Conservation (phyloP, 2,797 vertebrate species). For the Mus minutoides region DNA sequence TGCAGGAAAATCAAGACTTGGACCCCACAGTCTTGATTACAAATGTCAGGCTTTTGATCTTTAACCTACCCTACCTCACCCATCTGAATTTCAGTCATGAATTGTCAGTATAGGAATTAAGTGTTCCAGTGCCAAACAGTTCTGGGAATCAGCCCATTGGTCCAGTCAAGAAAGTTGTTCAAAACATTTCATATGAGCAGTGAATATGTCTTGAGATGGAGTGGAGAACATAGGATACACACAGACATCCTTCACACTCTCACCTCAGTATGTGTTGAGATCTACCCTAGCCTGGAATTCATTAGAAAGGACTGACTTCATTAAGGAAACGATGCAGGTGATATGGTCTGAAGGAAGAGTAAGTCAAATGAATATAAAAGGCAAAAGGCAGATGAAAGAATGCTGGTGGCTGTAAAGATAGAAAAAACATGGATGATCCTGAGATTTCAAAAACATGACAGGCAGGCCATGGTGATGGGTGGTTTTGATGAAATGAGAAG, state of each 20-base stretch:
- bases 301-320: slow-evolving; percentile 36
- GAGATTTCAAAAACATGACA: background rate
- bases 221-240: background rate
- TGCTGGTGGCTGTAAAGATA: background rate
- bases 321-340: background rate
- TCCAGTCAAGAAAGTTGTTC: background rate
- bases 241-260: background rate
- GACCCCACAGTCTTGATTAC: background rate
- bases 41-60: background rate
- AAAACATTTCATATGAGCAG: background rate
- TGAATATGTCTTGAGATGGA: background rate
- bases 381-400: background rate
- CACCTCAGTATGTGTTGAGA: background rate
- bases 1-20: background rate
- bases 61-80: background rate
- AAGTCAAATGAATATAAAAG: background rate
- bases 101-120: background rate
- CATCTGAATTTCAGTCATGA: background rate
- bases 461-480: background rate
- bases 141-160: background rate
- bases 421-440: background rate
- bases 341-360: background rate
- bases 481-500: background rate
- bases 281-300: background rate
- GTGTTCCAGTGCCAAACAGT: background rate